Base-by-base conservation (phyloP, 2,888 invertebrate genomes). In the Leptopilina syphax region DNA sequence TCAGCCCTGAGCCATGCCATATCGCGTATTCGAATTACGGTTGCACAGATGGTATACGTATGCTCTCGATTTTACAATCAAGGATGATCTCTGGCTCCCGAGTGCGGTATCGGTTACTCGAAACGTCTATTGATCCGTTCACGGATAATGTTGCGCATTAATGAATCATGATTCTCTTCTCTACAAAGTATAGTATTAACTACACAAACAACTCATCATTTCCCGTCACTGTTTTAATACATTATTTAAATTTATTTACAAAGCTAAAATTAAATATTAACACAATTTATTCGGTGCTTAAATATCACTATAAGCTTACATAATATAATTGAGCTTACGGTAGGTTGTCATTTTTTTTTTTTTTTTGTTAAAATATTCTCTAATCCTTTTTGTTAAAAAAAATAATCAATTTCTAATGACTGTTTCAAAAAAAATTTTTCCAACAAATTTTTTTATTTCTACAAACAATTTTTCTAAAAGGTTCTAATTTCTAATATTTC, bases 21-120 rank as follows among this genome's bases (percentile, higher is more conserved):
- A 81, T 77, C 78, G 73, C 80, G 77, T 77, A 84, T 83, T 79
- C 81, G 84, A 81, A 84, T 85, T 84, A 84, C 83, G 81, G 60
- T 79, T 81, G 57, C 78, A 79, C 77, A 77, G 27, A 76, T 68
- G 70, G 80, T 76, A 70, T 50, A 77, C 77, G 80, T 77, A 73
- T 79, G 73, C 44, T 79, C 66, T 73, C 80, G 79, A 82, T 79
- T 85, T 85, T 84, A 85, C 84, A 77, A 65, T 63, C 73, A 73
- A 73, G 73, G 73, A 73, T 73, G 73, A 73, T 73, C 73, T 73
- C 73, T 73, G 73, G 73, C 73, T 77, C 76, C 77, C 81, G 81
- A 81, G 68, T 80, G 81, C 65, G 81, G 41, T 80, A 83, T 82
- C 80, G 77, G 60, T 79, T 63, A 78, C 27, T 65, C 73, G 60